Evolutionary conservation across 2,888 invertebrate species (phyloP), one percentile per base, ranked within the genome.

Genomic region (Ametastegia equiseti): DNA sequence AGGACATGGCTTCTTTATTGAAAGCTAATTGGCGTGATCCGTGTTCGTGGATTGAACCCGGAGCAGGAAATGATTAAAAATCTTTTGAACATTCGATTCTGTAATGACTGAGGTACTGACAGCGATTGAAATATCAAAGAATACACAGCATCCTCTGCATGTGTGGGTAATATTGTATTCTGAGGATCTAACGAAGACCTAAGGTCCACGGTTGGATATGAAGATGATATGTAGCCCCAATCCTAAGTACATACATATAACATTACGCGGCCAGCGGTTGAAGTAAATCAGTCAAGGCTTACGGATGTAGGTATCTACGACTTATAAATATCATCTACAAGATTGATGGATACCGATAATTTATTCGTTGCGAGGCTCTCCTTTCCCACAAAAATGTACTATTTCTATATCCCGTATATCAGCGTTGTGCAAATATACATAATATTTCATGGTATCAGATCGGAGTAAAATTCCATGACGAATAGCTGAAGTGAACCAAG

Each of bases 261-360:
- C 36, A 45, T 42, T n/a, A 30, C 15, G 30, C 45, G 69, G 69
- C 45, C 69, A 5, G 2, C 71, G 30, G 2, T 71, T 71, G 3
- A 30, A 71, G 30, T 47, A 47, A 71, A 27, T 71, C 71, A 71
- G 45, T 71, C 71, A 71, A 71, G 42, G 71, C 27, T 71, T 47
- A 47, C 71, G 71, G 71, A 71, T 71, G 71, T 30, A 27, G 42
- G 71, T 71, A 60, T 60, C 47, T 47, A 9, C 47, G 71, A 6
- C 47, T 71, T n/a, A n/a, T 27, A 71, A 47, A 47, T n/a, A 71
- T 71, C 42, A 71, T 45, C 71, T 45, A 19, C 23, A 71, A 45
- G 45, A 71, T 71, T 71, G 42, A 71, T 71, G 47, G 27, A 47
- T 47, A n/a, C 3, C 15, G 27, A 30, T 71, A 15, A 71, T 71